Conservation (phyloP, 2,797 vertebrate genomes). For the Silurus lanzhouensis region DNA sequence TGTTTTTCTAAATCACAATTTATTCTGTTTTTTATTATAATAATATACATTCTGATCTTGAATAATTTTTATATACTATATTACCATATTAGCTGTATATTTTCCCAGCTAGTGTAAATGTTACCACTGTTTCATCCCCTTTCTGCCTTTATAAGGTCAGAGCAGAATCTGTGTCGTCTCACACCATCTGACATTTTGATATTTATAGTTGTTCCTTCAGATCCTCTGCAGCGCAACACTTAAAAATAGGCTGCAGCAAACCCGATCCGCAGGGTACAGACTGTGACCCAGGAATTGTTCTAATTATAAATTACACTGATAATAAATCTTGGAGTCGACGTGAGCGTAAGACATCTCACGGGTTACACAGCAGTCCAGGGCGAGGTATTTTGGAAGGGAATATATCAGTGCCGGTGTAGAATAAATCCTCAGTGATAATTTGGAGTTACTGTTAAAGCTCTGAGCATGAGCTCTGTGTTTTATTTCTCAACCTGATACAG, state of each 20-base stretch:
- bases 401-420: neutral
- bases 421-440: neutral
- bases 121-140: neutral
- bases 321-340: neutral
- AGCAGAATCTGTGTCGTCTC: neutral
- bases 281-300: neutral
- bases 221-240: slow-evolving; percentile 30
- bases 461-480: neutral
- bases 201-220: slow-evolving; percentile 62
- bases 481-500: neutral
- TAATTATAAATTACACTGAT: neutral
- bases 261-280: neutral
- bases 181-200: slow-evolving; percentile 47
- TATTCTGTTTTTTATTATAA: too few relatives aligned
- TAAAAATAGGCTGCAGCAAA: slow-evolving; percentile 65
- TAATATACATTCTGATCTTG: too few relatives aligned
- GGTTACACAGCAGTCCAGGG: neutral
- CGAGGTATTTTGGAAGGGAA: neutral
- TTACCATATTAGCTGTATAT: neutral
- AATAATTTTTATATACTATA: too few relatives aligned
- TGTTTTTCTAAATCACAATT: too few relatives aligned
- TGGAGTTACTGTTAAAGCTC: neutral
- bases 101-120: neutral
- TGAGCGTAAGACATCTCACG: neutral
- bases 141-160: neutral